Evolutionary conservation across 2,888 invertebrate species (phyloP).

Genomic region (Caenorhabditis sp.): DNA sequence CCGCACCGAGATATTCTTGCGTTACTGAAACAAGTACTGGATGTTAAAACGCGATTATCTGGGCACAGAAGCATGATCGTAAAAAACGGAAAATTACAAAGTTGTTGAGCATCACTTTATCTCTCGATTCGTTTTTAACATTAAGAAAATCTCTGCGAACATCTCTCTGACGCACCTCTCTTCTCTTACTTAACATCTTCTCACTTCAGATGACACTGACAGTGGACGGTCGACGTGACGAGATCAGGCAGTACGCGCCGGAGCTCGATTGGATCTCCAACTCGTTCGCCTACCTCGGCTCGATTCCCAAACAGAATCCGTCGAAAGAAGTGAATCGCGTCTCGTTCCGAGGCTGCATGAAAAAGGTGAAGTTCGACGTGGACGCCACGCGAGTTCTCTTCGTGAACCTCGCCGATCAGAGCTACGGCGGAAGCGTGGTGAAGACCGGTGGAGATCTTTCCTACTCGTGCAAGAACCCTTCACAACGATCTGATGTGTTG

Average conservation of each 20-base stretch:
- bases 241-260: constrained; percentile 76
- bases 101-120: too few relatives aligned
- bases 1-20: too few relatives aligned
- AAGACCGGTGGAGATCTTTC: constrained; percentile 74
- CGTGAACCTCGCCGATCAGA: constrained; percentile 77
- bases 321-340: constrained; percentile 57
- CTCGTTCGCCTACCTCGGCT: constrained; percentile 74
- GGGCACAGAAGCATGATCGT: too few relatives aligned
- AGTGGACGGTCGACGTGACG: constrained; percentile 75
- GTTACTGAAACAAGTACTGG: too few relatives aligned
- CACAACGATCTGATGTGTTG: constrained; percentile 72
- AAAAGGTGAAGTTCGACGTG: constrained; percentile 73
- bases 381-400: constrained; percentile 74
- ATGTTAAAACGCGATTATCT: too few relatives aligned
- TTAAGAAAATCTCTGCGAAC: too few relatives aligned
- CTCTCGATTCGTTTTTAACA: too few relatives aligned
- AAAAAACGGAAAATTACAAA: too few relatives aligned
- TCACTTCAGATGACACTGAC: constrained; percentile 74
- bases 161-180: too few relatives aligned
- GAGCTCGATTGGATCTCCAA: constrained; percentile 73
- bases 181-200: too few relatives aligned
- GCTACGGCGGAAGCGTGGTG: constrained; percentile 73
- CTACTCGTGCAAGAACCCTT: constrained; percentile 73
- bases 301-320: constrained; percentile 55
- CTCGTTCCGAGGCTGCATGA: constrained; percentile 76